Conservation (phyloP, 2,888 invertebrate genomes). For the Sarcophaga carnaria region DNA sequence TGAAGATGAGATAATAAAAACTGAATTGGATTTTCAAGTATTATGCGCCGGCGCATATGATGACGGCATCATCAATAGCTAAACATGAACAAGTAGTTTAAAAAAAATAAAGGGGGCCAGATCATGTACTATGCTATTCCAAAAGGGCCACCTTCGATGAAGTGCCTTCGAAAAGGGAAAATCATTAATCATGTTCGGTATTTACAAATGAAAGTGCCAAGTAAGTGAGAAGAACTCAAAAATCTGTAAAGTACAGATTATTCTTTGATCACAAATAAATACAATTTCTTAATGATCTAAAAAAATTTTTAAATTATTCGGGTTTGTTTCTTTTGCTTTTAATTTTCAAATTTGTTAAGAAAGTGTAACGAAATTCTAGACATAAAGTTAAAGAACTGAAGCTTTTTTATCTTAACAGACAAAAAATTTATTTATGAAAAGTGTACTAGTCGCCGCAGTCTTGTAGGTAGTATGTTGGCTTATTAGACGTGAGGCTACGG, state of each 20-base stretch:
- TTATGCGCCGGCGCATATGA: slow-evolving; percentile 64
- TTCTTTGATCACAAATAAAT: neutral
- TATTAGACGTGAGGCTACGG: no score
- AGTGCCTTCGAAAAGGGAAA: neutral
- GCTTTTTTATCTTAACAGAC: no score
- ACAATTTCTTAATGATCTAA: neutral
- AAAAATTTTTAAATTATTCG: no score
- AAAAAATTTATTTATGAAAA: no score
- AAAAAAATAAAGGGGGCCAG: slow-evolving; percentile 15
- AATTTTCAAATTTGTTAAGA: no score
- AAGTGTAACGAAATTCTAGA: no score
- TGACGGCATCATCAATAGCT: slow-evolving; percentile 37
- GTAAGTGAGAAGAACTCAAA: neutral
- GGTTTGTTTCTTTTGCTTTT: no score
- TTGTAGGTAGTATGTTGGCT: no score
- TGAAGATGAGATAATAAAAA: slow-evolving; percentile 51
- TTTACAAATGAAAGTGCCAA: neutral
- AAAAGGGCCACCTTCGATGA: slow-evolving; percentile 48
- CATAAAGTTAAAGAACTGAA: no score
- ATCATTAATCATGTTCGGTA: slow-evolving; percentile 55
- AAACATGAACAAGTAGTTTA: slow-evolving; percentile 17
- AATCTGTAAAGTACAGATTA: neutral
- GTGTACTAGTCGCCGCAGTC: no score
- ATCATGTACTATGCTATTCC: neutral
- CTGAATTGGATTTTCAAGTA: neutral